Percentiles rank a stretch among this genome's conserved stretches.
Conservation (phyloP, 1,140 invertebrate genomes). For the Ceratina calcarata region DNA sequence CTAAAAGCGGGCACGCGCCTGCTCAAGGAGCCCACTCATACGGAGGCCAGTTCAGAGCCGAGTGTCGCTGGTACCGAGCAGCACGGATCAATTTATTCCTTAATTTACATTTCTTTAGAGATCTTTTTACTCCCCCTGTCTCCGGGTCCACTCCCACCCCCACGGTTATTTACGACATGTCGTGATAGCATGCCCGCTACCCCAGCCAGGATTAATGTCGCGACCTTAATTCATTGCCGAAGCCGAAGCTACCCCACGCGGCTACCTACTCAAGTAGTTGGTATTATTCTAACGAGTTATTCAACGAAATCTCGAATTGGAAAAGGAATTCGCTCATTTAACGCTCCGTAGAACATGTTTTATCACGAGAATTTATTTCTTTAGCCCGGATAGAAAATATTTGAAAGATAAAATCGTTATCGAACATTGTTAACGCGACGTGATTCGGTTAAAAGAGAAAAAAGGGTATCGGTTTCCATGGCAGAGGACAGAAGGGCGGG, state of each 20-base stretch:
- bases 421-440: background rate
- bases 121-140: slow-evolving; percentile 15
- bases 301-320: background rate
- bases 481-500: background rate
- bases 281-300: background rate
- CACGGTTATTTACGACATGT: slow-evolving; percentile 56
- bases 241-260: slow-evolving; percentile 2
- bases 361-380: too few relatives aligned
- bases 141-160: background rate
- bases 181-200: slow-evolving; percentile 55
- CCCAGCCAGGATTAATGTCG: slow-evolving; percentile 42
- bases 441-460: background rate
- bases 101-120: slow-evolving; percentile 57
- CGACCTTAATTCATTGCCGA: slow-evolving; percentile 42
- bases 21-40: slow-evolving; percentile 20
- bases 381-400: background rate
- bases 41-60: slow-evolving; percentile 15
- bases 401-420: background rate
- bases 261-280: slow-evolving; percentile 12
- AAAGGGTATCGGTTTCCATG: slow-evolving; percentile 1
- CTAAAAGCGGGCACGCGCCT: background rate
- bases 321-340: too few relatives aligned
- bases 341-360: too few relatives aligned
- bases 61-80: slow-evolving; percentile 51
- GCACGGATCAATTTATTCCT: slow-evolving; percentile 63